phyloP scores from a whole-genome alignment of 2,113 vertebrate genomes.

The Calyptommatus sinebrachiatus region DNA sequence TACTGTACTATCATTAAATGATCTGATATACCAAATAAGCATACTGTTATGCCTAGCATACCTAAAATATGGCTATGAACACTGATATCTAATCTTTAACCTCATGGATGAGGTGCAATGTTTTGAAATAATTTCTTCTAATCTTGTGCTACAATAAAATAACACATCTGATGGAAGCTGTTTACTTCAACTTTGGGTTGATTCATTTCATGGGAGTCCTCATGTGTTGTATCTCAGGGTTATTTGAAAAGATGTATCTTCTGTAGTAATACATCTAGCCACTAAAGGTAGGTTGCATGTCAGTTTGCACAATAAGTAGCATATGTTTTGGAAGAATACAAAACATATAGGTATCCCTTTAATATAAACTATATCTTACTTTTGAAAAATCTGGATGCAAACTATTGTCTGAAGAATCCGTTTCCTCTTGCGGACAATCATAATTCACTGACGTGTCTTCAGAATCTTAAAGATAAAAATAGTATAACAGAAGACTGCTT shows the following conservation, averaged over 20 bases:
- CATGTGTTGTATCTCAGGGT: neutral
- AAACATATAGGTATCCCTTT: neutral
- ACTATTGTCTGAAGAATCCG: conserved; percentile 81
- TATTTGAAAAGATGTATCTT: neutral
- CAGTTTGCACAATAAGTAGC: neutral
- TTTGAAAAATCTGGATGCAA: conserved; percentile 90
- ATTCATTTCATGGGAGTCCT: neutral
- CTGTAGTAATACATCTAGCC: neutral
- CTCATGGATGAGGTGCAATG: neutral
- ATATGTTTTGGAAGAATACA: neutral
- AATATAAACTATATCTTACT: conserved; percentile 67
- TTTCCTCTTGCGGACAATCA: conserved; percentile 78
- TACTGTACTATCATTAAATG: neutral
- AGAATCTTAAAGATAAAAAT: conserved; percentile 74
- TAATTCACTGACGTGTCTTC: conserved; percentile 75
- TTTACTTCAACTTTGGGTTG: neutral
- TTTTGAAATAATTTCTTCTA: neutral
- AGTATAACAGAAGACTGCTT: fast-evolving
- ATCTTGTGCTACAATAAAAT: neutral
- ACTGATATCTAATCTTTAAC: neutral
- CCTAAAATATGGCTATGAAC: neutral
- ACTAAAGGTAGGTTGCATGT: neutral
- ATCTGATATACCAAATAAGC: neutral
- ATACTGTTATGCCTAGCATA: neutral
- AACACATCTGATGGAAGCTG: neutral